These are phyloP conservation scores for Heliconius sara DNA, from an alignment of 2,888 invertebrate species.

Conservation along the genomic window DNA sequence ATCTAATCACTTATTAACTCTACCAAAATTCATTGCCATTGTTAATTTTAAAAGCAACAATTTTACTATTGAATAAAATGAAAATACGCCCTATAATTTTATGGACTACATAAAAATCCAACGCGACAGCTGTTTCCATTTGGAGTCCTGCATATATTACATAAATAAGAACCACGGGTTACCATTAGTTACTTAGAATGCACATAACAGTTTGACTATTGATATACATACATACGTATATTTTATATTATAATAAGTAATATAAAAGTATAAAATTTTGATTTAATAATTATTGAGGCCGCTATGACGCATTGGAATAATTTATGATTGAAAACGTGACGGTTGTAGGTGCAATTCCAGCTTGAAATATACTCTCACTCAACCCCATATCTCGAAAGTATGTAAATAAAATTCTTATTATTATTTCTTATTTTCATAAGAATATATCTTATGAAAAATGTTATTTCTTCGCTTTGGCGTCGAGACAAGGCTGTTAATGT, in stretches of 20 bases:
- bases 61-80: not conserved
- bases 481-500: no score
- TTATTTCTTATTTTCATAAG: no score
- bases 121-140: constrained; percentile 17
- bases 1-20: not conserved
- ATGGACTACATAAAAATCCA: not conserved
- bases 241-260: not conserved
- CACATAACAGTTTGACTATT: constrained; percentile 32
- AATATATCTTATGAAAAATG: no score
- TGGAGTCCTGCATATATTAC: constrained; percentile 20
- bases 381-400: no score
- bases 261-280: not conserved
- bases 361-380: no score
- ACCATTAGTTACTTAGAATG: constrained; percentile 37
- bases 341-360: no score
- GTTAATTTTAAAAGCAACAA: not conserved
- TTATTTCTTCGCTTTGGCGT: no score
- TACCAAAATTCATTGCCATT: not conserved
- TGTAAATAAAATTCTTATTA: no score
- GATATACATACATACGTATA: not conserved
- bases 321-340: no score
- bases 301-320: no score
- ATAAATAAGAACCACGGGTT: constrained; percentile 28
- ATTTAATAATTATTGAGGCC: not conserved
- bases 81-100: not conserved